A percentile compares a stretch with the other conserved stretches of the same genome.
phyloP scores from a whole-genome alignment of 2,797 vertebrate species.

The Coranthus polyacanthus region DNA sequence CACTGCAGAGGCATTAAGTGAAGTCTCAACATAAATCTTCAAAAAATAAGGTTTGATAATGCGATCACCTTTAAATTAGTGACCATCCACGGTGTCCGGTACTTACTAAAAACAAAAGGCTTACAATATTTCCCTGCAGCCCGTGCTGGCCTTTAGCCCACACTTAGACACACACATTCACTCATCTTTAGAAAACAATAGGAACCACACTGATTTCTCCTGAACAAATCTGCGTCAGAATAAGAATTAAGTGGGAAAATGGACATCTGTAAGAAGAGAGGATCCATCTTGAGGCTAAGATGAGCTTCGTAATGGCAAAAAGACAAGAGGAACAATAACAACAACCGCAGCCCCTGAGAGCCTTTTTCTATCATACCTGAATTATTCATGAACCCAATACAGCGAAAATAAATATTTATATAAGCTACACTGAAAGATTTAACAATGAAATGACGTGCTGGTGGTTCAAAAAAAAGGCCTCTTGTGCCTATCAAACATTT shows the following conservation, averaged over 20 bases:
- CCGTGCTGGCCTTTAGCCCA: too few species aligned
- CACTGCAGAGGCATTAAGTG: neutral
- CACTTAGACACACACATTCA: neutral
- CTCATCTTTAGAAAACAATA: slow-evolving; percentile 38
- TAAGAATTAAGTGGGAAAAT: slow-evolving; percentile 36
- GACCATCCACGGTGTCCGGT: too few species aligned
- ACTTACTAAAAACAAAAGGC: too few species aligned
- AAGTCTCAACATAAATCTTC: too few species aligned
- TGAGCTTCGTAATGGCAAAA: slow-evolving; percentile 47
- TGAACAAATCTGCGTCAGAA: slow-evolving; percentile 38
- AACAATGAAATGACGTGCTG: slow-evolving; percentile 42
- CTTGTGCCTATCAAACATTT: slow-evolving; percentile 41
- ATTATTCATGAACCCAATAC: slow-evolving; percentile 64
- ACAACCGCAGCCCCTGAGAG: slow-evolving; percentile 48
- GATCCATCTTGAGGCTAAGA: slow-evolving; percentile 38
- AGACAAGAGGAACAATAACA: slow-evolving; percentile 65
- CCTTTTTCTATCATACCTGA: slow-evolving; percentile 33
- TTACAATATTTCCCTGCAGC: too few species aligned
- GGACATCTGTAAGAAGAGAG: slow-evolving; percentile 28
- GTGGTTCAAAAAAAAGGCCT: slow-evolving; percentile 30
- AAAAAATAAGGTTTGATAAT: too few species aligned
- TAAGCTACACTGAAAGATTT: slow-evolving; percentile 58
- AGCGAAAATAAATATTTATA: slow-evolving; percentile 66
- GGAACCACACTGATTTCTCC: slow-evolving; percentile 44
- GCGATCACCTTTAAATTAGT: too few species aligned